Evolutionary conservation across 1,140 invertebrate species (phyloP), one percentile per base, ranked within the genome.

Genomic region (Bombus waltoni): DNA sequence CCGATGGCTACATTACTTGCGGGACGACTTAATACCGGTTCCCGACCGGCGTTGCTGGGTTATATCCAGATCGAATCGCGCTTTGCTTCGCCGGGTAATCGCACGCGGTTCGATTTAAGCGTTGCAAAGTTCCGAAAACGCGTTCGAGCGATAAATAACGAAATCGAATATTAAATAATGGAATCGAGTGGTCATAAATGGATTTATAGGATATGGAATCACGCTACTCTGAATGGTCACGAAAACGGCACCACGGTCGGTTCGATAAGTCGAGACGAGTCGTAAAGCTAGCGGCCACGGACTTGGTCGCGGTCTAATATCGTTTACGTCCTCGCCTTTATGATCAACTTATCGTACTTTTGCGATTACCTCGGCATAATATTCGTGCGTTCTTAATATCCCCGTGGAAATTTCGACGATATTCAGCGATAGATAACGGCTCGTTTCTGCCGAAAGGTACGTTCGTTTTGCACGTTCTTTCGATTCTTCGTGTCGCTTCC

Each of bases 301-400:
- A 40, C 53, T n/a, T 74, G 1, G 71, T 85, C 84, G 74, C 68
- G 70, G 80, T 87, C 86, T 89, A 89, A 89, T 89, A 82, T 79
- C 70, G 88, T 42, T 73, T 80, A 80, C 77, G 87, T 72, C 72
- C 59, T n/a, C 47, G 73, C 66, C 82, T 87, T 88, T 89, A 89
- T 62, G 86, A 53, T 38, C 32, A 32, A 38, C 82, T 87, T 87
- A 78, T 85, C 88, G 73, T 65, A 18, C 35, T 75, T 47, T 65
- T 44, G 47, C 32, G 11, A 75, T 75, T n/a, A 59, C 53, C 13
- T 11, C 6, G 35, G 25, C 25, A 22, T 44, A 44, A 73, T 42
- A 53, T 68, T 42, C 11, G 2, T 13, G 11, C 40, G 73, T 62
- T 59, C 42, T 82, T 68, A 82, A 82, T 59, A 28, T 28, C 25